Evolutionary conservation across 2,888 invertebrate species (phyloP), one percentile per base, ranked within the genome.

Genomic region (Mimachlamys varia): DNA sequence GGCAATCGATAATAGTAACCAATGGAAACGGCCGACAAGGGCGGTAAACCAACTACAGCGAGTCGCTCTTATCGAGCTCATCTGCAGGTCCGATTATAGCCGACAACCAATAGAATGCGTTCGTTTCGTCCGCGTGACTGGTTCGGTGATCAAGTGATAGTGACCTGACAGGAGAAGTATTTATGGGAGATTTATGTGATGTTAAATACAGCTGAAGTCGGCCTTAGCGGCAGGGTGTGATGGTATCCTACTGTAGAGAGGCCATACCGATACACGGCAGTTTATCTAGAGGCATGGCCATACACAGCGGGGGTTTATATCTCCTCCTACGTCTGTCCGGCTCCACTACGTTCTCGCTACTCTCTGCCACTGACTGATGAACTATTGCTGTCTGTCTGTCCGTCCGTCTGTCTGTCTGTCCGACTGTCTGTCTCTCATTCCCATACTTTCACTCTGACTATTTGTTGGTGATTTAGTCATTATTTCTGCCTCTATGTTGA

Each of bases 11-110:
- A 76, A 15, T 7, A 0, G 76, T 76, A 76, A 76, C 76, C 76
- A 76, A 76, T 76, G 33, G 76, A 76, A 76, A 76, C 76, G 76
- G 76, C 76, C 76, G 76, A 76, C 76, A 76, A 76, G 33, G 76
- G 76, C 76, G 27, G 27, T 33, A 33, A 76, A 33, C 76, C 76
- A 76, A 76, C 76, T 76, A 76, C 12, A 76, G 76, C 76, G 10
- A 76, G 76, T 15, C 27, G 4, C 12, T 27, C 33, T 33, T 27
- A 76, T 76, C 76, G 13, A 27, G 76, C 76, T 76, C 76, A 76
- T 33, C 76, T 76, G 33, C 76, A 33, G 76, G 62, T 22, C 62
- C n/a, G n/a, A 62, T 62, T 62, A 62, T 62, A 22, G 33, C 12
- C 76, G 12, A 15, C 12, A 76, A 33, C 76, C 27, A 76, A 76